Evolutionary conservation across 1,140 invertebrate species (phyloP).

Genomic region (Sinella curviseta): DNA sequence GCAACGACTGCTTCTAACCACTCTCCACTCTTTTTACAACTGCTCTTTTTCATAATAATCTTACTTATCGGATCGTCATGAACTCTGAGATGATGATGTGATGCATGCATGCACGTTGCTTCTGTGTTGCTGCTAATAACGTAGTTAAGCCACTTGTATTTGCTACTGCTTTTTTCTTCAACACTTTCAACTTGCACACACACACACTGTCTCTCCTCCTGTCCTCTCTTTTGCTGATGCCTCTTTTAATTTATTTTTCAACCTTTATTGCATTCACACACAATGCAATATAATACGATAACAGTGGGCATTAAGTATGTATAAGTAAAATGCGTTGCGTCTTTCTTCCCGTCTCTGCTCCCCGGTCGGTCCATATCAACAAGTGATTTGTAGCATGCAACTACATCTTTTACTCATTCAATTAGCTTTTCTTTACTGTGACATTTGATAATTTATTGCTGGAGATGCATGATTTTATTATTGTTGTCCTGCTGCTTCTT

Average conservation of each 20-base stretch:
- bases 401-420: constrained; percentile 20
- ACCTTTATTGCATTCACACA: too few relatives aligned
- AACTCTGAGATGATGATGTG: neutral
- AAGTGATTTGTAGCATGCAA: constrained; percentile 24
- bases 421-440: constrained; percentile 22
- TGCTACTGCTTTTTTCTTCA: constrained; percentile 7
- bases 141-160: constrained; percentile 12
- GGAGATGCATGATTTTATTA: neutral
- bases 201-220: too few relatives aligned
- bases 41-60: constrained; percentile 14
- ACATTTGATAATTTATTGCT: constrained; percentile 15
- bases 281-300: neutral
- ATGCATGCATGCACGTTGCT: constrained; percentile 14
- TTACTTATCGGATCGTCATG: constrained; percentile 7
- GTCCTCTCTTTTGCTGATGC: too few relatives aligned
- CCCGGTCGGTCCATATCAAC: neutral
- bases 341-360: neutral
- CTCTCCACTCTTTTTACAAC: neutral
- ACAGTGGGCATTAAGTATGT: too few relatives aligned
- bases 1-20: neutral
- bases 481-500: neutral
- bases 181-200: too few relatives aligned
- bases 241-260: too few relatives aligned
- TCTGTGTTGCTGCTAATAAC: constrained; percentile 6
- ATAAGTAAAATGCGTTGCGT: neutral